These are phyloP conservation scores for Pseudotriccus pelzelni DNA, from an alignment of 2,797 vertebrate species.

Conservation along the genomic window DNA sequence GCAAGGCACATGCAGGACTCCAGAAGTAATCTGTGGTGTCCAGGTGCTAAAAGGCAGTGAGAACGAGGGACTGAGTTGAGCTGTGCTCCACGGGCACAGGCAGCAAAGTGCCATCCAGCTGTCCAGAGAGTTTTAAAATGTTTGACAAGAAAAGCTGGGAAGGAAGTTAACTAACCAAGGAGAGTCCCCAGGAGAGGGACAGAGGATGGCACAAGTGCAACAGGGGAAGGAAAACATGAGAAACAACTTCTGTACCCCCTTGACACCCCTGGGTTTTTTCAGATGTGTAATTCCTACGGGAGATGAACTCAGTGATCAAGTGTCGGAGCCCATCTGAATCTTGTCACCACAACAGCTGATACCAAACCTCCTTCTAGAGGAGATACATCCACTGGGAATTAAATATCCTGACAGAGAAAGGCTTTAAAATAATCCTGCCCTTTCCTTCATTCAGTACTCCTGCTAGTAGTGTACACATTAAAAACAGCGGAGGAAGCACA, in stretches of 20 bases:
- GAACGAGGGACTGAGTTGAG: neutral
- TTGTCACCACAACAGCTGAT: neutral
- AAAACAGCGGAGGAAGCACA: neutral
- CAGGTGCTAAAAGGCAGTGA: neutral
- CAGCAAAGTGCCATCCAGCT: neutral
- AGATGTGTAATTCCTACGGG: neutral
- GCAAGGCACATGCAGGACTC: neutral
- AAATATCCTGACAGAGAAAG: neutral
- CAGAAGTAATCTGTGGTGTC: neutral
- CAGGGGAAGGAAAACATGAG: neutral
- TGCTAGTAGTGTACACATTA: neutral
- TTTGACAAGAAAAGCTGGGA: neutral
- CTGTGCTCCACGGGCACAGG: fast-evolving
- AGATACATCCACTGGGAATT: neutral
- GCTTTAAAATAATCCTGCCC: neutral
- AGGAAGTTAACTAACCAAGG: neutral
- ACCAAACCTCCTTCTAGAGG: neutral
- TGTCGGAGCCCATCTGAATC: neutral
- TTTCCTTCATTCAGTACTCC: neutral
- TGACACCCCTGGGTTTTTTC: neutral
- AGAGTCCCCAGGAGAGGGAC: neutral
- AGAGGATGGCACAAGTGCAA: neutral
- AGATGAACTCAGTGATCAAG: neutral
- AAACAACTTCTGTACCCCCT: neutral
- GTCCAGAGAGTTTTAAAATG: neutral